A percentile compares a stretch with the other conserved stretches of the same genome.
Conservation (phyloP, 2,797 vertebrate genomes). For the Hephaestus fuliginosus region DNA sequence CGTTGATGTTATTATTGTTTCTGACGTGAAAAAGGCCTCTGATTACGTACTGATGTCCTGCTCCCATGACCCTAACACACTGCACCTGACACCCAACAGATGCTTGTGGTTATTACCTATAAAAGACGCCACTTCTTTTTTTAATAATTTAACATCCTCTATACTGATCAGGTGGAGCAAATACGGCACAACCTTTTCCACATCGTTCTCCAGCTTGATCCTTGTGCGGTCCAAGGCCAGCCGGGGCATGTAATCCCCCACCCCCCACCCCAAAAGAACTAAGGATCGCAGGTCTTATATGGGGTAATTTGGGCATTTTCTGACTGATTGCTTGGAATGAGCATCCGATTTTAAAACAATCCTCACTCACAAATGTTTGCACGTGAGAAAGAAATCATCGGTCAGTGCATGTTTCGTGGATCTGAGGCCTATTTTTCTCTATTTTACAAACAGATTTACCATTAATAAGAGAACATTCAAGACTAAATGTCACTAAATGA, state of each 20-base stretch:
- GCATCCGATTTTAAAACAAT: slow-evolving; percentile 7
- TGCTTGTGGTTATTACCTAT: background rate
- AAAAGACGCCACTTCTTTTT: background rate
- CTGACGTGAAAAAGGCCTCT: background rate
- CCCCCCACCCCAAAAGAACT: no score
- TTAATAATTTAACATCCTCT: background rate
- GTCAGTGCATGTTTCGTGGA: background rate
- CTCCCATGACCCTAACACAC: background rate
- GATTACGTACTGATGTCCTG: background rate
- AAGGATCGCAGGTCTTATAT: background rate
- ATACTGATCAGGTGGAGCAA: background rate
- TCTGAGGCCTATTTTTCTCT: background rate
- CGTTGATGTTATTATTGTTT: background rate
- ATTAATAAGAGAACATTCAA: background rate
- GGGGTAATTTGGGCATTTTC: background rate
- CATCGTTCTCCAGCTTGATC: background rate
- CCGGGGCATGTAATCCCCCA: background rate
- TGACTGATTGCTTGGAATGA: background rate
- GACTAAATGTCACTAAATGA: background rate
- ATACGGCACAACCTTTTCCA: background rate
- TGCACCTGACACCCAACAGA: background rate
- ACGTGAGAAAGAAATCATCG: background rate
- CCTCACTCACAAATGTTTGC: background rate
- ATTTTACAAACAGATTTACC: background rate
- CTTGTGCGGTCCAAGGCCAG: background rate